Conservation (phyloP, 2,888 invertebrate species). For the Apamea epomidion region DNA sequence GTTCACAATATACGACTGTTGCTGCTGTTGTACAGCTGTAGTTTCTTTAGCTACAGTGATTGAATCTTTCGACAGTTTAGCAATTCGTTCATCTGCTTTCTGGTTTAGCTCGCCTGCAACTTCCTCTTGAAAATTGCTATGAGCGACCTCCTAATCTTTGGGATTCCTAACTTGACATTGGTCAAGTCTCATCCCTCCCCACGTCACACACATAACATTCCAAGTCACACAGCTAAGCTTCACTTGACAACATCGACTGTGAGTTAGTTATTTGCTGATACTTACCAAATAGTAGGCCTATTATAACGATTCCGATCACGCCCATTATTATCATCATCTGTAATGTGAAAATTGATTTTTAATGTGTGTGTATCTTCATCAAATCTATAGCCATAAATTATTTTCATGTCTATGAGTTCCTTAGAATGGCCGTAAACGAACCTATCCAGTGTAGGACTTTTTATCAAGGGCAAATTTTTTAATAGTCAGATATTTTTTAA, state of each 20-base stretch:
- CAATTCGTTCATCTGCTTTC: neutral
- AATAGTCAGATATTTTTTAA: neutral
- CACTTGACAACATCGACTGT: slow-evolving; percentile 73
- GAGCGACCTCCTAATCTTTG: neutral
- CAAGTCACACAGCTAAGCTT: slow-evolving; percentile 62
- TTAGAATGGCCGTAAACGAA: neutral
- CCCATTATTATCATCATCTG: slow-evolving; percentile 98
- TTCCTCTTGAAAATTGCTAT: neutral
- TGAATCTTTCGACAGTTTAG: neutral
- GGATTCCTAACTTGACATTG: neutral
- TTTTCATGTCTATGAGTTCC: neutral
- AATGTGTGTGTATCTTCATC: neutral
- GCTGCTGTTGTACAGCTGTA: neutral
- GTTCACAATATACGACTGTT: neutral
- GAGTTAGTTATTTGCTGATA: slow-evolving; percentile 60
- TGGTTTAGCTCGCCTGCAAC: neutral
- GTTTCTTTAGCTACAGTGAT: neutral
- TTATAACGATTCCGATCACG: slow-evolving; percentile 94
- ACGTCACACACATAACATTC: slow-evolving; percentile 50
- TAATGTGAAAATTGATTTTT: slow-evolving; percentile 67
- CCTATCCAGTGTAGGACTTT: neutral
- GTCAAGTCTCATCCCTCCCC: slow-evolving; percentile 51
- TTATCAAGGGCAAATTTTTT: neutral
- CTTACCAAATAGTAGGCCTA: slow-evolving; percentile 97
- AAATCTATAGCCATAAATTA: neutral